phyloP scores from a whole-genome alignment of 2,888 invertebrate genomes.

The Artemia sinica region DNA sequence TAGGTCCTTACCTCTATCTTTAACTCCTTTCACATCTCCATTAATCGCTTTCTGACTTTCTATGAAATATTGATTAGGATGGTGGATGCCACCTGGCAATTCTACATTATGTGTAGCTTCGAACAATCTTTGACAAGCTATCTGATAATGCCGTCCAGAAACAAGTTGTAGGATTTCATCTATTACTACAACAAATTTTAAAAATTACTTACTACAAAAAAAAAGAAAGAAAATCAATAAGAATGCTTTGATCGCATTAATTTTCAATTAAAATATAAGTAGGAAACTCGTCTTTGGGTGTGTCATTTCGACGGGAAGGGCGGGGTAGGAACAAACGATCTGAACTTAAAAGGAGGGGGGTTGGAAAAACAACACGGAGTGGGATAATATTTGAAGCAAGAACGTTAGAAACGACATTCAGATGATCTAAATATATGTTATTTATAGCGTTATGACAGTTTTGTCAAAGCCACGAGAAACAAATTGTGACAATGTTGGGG shows the following conservation, averaged over 20 bases:
- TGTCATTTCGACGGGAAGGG: too few relatives aligned
- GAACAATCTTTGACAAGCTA: constrained; percentile 69
- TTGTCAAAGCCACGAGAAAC: too few relatives aligned
- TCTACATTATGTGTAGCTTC: constrained; percentile 46
- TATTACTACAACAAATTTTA: constrained; percentile 38
- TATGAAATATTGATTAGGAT: constrained; percentile 81
- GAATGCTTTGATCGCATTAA: neutral
- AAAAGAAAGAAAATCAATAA: too few relatives aligned
- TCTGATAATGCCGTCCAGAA: constrained; percentile 59
- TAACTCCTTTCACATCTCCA: constrained; percentile 18
- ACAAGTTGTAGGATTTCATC: constrained; percentile 53
- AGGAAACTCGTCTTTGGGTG: too few relatives aligned
- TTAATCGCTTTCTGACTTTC: constrained; percentile 46
- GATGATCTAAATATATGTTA: too few relatives aligned
- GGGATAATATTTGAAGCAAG: too few relatives aligned
- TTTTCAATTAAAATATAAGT: neutral
- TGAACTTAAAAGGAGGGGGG: too few relatives aligned
- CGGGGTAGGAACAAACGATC: too few relatives aligned
- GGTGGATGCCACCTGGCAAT: constrained; percentile 52
- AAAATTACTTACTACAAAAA: neutral
- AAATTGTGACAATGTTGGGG: too few relatives aligned
- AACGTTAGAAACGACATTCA: too few relatives aligned
- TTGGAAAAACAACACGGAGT: too few relatives aligned
- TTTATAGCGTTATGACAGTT: too few relatives aligned
- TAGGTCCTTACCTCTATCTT: neutral